phyloP scores from a whole-genome alignment of 2,888 invertebrate genomes.

The Sinelater perroti region DNA sequence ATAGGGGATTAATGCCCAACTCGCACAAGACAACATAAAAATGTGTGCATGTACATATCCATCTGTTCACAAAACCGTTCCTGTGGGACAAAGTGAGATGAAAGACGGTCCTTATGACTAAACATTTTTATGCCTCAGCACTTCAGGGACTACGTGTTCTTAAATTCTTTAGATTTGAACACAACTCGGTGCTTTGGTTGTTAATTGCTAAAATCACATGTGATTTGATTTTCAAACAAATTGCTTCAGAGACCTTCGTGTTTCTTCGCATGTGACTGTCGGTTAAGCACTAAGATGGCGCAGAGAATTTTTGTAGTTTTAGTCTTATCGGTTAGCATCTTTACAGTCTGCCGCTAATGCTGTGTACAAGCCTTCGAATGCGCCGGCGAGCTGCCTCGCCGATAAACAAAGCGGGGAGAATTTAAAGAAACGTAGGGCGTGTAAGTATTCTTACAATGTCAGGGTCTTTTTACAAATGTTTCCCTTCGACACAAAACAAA shows the following conservation, averaged over 20 bases:
- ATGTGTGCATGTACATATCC: slow-evolving; percentile 20
- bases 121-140: slow-evolving; percentile 39
- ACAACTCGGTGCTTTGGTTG: slow-evolving; percentile 61
- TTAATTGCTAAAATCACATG: slow-evolving; percentile 48
- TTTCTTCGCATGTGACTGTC: too few species aligned
- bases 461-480: slow-evolving; percentile 58
- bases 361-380: slow-evolving; percentile 35
- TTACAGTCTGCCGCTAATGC: slow-evolving; percentile 30
- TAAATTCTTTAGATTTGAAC: slow-evolving; percentile 51
- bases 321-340: too few species aligned
- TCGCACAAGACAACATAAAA: slow-evolving; percentile 7
- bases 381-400: too few species aligned
- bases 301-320: slow-evolving; percentile 16
- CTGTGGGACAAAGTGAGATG: slow-evolving; percentile 21
- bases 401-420: slow-evolving; percentile 26
- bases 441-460: slow-evolving; percentile 18
- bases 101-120: slow-evolving; percentile 33
- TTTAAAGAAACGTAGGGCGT: background rate
- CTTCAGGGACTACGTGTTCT: slow-evolving; percentile 42
- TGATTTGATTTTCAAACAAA: slow-evolving; percentile 49
- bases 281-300: too few species aligned
- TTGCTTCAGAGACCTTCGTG: slow-evolving; percentile 32
- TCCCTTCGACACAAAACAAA: slow-evolving; percentile 43
- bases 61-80: slow-evolving; percentile 22
- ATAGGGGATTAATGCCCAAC: slow-evolving; percentile 28